A percentile compares a stretch with the other conserved stretches of the same genome.
Evolutionary conservation across 2,797 vertebrate species (phyloP).

Genomic region (Karalla daura): DNA sequence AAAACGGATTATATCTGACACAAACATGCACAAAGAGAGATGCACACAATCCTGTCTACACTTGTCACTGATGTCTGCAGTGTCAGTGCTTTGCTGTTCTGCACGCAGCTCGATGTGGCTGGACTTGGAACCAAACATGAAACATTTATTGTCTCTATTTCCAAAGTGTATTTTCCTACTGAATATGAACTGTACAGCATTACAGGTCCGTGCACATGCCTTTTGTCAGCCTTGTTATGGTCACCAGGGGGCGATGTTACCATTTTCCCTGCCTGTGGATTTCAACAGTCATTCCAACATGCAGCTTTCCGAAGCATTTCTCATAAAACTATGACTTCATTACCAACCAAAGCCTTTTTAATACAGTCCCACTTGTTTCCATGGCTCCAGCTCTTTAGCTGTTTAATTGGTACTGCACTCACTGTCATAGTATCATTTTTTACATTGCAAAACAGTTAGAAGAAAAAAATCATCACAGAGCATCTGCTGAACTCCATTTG

Average conservation of each 20-base stretch:
- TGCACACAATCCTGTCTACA: constrained; percentile 35
- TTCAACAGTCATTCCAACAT: constrained; percentile 34
- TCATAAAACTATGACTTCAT: constrained; percentile 21
- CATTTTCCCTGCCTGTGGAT: constrained; percentile 44
- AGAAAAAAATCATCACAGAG: constrained; percentile 13
- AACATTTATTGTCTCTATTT: background rate
- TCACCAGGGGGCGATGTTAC: constrained; percentile 77
- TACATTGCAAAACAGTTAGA: constrained; percentile 6
- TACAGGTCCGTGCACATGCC: background rate
- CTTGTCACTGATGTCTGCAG: constrained; percentile 27
- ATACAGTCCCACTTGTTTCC: constrained; percentile 1
- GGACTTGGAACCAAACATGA: background rate
- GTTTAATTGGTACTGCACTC: constrained; percentile 10
- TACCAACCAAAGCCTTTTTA: constrained; percentile 20
- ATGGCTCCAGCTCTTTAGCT: background rate
- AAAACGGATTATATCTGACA: constrained; percentile 47
- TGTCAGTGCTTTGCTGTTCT: constrained; percentile 23
- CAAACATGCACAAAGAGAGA: constrained; percentile 23
- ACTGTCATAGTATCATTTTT: constrained; percentile 12
- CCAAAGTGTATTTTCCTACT: background rate
- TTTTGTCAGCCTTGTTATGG: background rate
- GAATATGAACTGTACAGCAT: constrained; percentile 6
- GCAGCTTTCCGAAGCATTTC: constrained; percentile 12
- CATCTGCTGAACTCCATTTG: constrained; percentile 20
- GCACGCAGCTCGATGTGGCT: background rate